Percentiles rank a stretch among this genome's conserved stretches.
Conservation (phyloP, 2,888 invertebrate species). For the Mythimna albipuncta region DNA sequence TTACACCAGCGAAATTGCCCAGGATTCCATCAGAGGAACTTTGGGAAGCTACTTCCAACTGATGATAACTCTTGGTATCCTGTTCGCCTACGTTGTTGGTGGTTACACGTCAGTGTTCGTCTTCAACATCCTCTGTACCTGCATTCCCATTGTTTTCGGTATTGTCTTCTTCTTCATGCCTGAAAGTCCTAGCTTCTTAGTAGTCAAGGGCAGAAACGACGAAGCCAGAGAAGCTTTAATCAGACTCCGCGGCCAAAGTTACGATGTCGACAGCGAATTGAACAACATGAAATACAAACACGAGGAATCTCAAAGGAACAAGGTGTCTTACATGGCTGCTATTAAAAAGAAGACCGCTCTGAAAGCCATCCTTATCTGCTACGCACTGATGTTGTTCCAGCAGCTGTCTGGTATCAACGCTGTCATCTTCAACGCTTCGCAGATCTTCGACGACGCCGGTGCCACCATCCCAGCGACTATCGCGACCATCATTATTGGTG, state of each 20-base stretch:
- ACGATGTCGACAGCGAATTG: conserved; percentile 93
- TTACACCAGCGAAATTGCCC: conserved; percentile 96
- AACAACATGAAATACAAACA: conserved; percentile 90
- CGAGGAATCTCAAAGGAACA: conserved; percentile 87
- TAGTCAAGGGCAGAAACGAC: conserved; percentile 91
- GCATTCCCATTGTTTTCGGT: conserved; percentile 93
- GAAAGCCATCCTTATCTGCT: conserved; percentile 93
- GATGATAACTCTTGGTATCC: conserved; percentile 95
- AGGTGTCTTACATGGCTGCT: conserved; percentile 89
- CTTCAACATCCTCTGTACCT: conserved; percentile 92
- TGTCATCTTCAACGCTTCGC: conserved; percentile 94
- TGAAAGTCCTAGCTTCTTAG: conserved; percentile 95
- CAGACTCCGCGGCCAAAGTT: conserved; percentile 93
- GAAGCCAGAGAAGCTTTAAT: conserved; percentile 93
- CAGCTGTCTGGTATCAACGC: conserved; percentile 96
- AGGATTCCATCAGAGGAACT: conserved; percentile 95
- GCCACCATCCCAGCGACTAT: conserved; percentile 90
- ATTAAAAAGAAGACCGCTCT: conserved; percentile 92
- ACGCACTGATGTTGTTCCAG: conserved; percentile 97
- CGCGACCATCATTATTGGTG: conserved; percentile 95
- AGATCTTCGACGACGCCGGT: conserved; percentile 93
- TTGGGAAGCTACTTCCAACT: conserved; percentile 97
- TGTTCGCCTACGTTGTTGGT: conserved; percentile 94
- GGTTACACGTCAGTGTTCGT: conserved; percentile 89
- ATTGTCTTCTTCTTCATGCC: conserved; percentile 95